Evolutionary conservation across 2,888 invertebrate genomes (phyloP).

Genomic region (Labia minor): DNA sequence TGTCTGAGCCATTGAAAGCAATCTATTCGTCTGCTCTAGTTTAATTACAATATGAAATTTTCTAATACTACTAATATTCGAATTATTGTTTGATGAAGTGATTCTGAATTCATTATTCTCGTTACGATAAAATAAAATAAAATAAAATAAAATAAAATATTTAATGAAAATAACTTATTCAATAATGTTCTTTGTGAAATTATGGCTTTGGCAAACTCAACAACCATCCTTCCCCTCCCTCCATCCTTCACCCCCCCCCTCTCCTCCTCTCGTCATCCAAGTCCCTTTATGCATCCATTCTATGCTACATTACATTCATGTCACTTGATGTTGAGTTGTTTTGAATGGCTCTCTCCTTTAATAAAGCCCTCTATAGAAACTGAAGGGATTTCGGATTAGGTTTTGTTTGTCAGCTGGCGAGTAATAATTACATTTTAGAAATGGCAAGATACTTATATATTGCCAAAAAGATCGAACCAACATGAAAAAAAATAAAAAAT

Average conservation of each 20-base stretch:
- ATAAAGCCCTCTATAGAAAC: neutral
- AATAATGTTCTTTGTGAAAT: conserved; percentile 4
- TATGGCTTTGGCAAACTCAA: neutral
- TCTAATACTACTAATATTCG: too few species aligned
- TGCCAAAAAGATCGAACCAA: too few species aligned
- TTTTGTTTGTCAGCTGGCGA: conserved; percentile 1
- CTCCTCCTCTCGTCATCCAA: too few species aligned
- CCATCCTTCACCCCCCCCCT: too few species aligned
- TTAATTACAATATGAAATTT: too few species aligned
- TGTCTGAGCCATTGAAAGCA: too few species aligned
- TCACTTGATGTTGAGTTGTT: neutral
- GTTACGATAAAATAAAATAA: neutral
- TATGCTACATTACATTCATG: conserved; percentile 4
- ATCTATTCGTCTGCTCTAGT: too few species aligned
- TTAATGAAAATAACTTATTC: conserved; percentile 13
- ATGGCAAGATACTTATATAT: neutral
- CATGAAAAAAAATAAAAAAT: too few species aligned
- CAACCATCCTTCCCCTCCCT: too few species aligned
- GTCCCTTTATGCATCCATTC: neutral
- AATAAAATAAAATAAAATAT: neutral
- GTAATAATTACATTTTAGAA: conserved; percentile 1
- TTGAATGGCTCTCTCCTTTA: conserved; percentile 1
- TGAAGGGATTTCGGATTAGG: neutral
- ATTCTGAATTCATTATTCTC: neutral
- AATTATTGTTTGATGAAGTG: too few species aligned